These are phyloP conservation scores for Cebus imitator DNA, from an alignment of 2,113 vertebrate species.

Conservation along the genomic window DNA sequence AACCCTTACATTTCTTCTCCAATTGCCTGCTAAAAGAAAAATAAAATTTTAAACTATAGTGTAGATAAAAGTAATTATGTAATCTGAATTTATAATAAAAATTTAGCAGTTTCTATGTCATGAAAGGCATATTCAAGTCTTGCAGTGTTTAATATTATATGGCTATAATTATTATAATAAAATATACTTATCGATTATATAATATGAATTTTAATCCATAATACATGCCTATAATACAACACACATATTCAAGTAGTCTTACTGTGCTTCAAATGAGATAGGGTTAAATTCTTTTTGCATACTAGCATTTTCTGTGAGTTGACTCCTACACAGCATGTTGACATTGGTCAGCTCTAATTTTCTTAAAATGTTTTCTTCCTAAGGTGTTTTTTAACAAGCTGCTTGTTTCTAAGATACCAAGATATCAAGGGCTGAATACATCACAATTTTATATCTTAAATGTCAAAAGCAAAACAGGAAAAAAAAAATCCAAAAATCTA, in stretches of 20 bases:
- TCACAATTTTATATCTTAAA: background rate
- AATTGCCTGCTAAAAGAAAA: background rate
- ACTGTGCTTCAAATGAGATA: background rate
- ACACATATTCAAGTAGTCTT: background rate
- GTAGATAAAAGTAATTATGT: background rate
- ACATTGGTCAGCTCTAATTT: background rate
- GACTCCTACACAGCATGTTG: background rate
- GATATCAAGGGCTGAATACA: background rate
- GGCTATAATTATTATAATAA: background rate
- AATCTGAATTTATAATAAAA: background rate
- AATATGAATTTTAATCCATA: background rate
- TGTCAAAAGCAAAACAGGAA: background rate
- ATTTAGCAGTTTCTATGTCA: background rate
- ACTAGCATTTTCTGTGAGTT: background rate
- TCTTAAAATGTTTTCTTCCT: conserved; percentile 11
- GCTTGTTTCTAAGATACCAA: conserved; percentile 8
- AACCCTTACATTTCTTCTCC: background rate
- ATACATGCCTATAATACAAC: background rate
- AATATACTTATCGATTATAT: background rate
- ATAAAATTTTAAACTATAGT: background rate
- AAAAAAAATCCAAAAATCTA: background rate
- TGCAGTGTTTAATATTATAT: background rate
- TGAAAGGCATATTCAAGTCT: background rate
- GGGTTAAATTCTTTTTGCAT: background rate
- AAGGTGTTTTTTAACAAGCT: background rate